Evolutionary conservation across 2,797 vertebrate species (phyloP), one percentile per base, ranked within the genome.

Genomic region (Orientallactaga sibirica): DNA sequence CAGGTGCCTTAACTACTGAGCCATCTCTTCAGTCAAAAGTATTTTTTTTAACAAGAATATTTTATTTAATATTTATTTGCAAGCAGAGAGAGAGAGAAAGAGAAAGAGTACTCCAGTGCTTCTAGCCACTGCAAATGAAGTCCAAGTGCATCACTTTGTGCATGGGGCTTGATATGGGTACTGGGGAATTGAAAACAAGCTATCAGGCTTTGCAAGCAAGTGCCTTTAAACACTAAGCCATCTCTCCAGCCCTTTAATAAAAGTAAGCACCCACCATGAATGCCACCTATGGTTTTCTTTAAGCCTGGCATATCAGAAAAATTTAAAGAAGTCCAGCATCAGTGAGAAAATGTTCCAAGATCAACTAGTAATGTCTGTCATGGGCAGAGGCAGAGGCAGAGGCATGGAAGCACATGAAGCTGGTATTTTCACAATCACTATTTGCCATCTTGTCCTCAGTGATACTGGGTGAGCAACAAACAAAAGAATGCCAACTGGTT

Each of bases 311-410:
- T 27, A 85, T n/a, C 22, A 55, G 88, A 82, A 74, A 75, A 37
- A 87, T 87, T 70, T 67, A n/a, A 90, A 71, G 22, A 24, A 88
- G 15, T 71, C 61, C 93, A 64, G 73, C n/a, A 15, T 80, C n/a
- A 25, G n/a, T 22, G 52, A 77, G 80, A 75, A 87, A 85, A 55
- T n/a, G 66, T 71, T 61, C 16, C 41, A 62, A 62, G 61, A 67
- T 89, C 12, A n/a, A 33, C n/a, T 73, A 76, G 43, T 73, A 24
- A 92, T 58, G 76, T 85, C 71, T 78, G 62, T 48, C 20, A 22
- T 1, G 20, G 55, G 62, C 2, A 74, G n/a, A 77, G n/a, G 41
- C 2, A 74, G n/a, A 77, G n/a, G 41, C 48, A 48, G 7, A 68
- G n/a, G 48, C 48, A 48, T 24, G 7, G 55, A 90, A 90, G n/a